Conservation (phyloP, 2,888 invertebrate species). For the Carcina quercana region DNA sequence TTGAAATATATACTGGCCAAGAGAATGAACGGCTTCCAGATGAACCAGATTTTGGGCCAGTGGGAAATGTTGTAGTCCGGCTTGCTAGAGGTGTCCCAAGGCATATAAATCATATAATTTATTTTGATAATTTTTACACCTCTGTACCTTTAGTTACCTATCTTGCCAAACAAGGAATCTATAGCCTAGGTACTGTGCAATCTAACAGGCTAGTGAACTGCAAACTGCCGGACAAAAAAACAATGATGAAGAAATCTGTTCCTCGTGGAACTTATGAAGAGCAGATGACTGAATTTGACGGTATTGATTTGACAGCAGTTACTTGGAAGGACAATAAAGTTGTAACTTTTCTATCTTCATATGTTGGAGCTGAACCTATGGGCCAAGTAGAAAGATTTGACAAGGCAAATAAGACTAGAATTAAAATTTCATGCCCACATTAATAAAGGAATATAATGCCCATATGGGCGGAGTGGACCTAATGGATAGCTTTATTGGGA, state of each 20-base stretch:
- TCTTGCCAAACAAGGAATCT: neutral
- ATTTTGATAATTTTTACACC: slow-evolving; percentile 4
- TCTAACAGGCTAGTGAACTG: slow-evolving; percentile 14
- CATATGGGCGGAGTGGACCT: slow-evolving; percentile 9
- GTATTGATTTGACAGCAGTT: slow-evolving; percentile 10
- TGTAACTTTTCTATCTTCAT: slow-evolving; percentile 7
- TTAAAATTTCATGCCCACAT: slow-evolving; percentile 1
- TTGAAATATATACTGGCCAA: slow-evolving; percentile 17
- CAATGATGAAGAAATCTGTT: slow-evolving; percentile 13
- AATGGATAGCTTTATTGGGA: slow-evolving; percentile 2
- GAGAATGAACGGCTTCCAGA: slow-evolving; percentile 9
- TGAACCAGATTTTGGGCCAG: slow-evolving; percentile 24
- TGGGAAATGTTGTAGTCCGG: slow-evolving; percentile 23
- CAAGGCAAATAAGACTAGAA: neutral
- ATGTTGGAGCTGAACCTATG: slow-evolving; percentile 6
- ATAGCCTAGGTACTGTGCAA: slow-evolving; percentile 14
- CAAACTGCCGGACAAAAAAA: slow-evolving; percentile 15
- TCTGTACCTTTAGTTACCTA: neutral
- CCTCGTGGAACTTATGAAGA: slow-evolving; percentile 14
- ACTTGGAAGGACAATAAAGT: slow-evolving; percentile 8
- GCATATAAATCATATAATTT: slow-evolving; percentile 18
- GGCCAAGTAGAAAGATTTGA: slow-evolving; percentile 1
- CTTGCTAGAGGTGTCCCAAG: slow-evolving; percentile 26
- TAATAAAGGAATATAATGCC: slow-evolving; percentile 1
- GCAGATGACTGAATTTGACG: slow-evolving; percentile 6